Evolutionary conservation across 2,797 vertebrate genomes (phyloP).

Genomic region (Pseudocheirus occidentalis): DNA sequence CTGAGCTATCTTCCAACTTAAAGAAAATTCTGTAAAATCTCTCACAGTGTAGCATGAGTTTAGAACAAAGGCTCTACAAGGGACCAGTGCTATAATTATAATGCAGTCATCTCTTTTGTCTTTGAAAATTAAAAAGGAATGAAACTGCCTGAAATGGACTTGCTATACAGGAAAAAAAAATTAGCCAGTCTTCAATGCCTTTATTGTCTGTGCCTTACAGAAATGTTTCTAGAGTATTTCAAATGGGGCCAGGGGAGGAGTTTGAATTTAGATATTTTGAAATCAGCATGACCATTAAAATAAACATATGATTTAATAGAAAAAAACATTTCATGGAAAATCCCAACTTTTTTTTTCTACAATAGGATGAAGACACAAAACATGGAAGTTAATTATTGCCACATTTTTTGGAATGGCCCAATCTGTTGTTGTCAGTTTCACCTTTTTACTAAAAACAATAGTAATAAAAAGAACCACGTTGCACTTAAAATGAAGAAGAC

Average conservation of each 20-base stretch:
- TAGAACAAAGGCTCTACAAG: slow-evolving; percentile 68
- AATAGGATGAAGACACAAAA: slow-evolving; percentile 26
- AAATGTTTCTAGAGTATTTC: slow-evolving; percentile 30
- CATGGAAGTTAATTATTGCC: slow-evolving; percentile 44
- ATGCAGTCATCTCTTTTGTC: slow-evolving; percentile 59
- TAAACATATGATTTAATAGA: background rate
- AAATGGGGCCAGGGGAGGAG: slow-evolving; percentile 33
- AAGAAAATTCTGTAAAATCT: slow-evolving; percentile 54
- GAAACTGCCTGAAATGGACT: slow-evolving; percentile 58
- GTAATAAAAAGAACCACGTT: slow-evolving; percentile 60
- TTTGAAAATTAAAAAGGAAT: slow-evolving; percentile 62
- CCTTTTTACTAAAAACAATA: slow-evolving; percentile 68
- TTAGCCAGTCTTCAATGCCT: slow-evolving; percentile 32
- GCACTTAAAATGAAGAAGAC: slow-evolving; percentile 47
- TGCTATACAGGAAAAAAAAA: slow-evolving; percentile 10
- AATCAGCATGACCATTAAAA: background rate
- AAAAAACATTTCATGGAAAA: slow-evolving; percentile 3
- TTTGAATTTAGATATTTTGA: slow-evolving; percentile 1
- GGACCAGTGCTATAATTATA: slow-evolving; percentile 68
- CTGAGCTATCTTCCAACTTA: background rate
- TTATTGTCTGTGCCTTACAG: slow-evolving; percentile 60
- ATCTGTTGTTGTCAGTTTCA: slow-evolving; percentile 54
- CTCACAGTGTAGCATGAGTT: slow-evolving; percentile 57
- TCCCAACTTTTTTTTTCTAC: slow-evolving; percentile 21
- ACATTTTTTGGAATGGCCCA: slow-evolving; percentile 25